These are phyloP conservation scores for Strongylocentrotus purpuratus DNA, from an alignment of 35 echinoderm and acorn worm species.

Conservation along the genomic window DNA sequence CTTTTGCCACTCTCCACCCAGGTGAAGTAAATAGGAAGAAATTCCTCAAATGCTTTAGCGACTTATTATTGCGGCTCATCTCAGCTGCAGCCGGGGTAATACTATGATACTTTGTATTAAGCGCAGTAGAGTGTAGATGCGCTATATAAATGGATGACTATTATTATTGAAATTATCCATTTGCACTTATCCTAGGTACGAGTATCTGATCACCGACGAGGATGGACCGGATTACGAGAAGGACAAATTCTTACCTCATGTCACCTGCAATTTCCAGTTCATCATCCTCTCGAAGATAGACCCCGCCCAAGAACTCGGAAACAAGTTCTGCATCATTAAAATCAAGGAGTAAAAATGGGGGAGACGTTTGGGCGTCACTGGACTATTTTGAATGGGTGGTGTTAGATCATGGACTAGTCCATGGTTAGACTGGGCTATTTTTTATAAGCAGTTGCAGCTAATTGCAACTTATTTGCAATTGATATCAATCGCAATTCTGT, in stretches of 20 bases:
- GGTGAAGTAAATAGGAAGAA: no score
- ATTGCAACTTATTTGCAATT: no score
- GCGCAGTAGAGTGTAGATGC: not conserved
- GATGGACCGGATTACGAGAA: slow-evolving; percentile 75
- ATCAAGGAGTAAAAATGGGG: not conserved
- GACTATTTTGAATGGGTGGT: no score
- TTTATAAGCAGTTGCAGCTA: no score
- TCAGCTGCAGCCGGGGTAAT: no score
- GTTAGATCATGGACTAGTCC: no score
- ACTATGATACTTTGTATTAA: not conserved
- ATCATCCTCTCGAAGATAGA: slow-evolving; percentile 71
- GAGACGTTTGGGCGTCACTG: no score
- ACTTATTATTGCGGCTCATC: not conserved
- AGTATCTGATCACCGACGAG: slow-evolving; percentile 62
- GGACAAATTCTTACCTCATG: slow-evolving; percentile 57
- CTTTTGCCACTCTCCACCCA: no score
- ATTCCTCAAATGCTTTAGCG: not conserved
- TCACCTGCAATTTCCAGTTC: slow-evolving; percentile 59
- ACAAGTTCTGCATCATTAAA: slow-evolving; percentile 60
- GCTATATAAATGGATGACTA: not conserved
- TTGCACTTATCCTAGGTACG: slow-evolving; percentile 47
- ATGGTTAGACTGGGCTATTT: no score
- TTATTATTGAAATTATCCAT: not conserved
- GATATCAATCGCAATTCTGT: no score
- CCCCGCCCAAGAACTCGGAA: slow-evolving; percentile 41